These are phyloP conservation scores for Atrina japonica DNA, from an alignment of 2,888 invertebrate genomes.

Conservation along the genomic window DNA sequence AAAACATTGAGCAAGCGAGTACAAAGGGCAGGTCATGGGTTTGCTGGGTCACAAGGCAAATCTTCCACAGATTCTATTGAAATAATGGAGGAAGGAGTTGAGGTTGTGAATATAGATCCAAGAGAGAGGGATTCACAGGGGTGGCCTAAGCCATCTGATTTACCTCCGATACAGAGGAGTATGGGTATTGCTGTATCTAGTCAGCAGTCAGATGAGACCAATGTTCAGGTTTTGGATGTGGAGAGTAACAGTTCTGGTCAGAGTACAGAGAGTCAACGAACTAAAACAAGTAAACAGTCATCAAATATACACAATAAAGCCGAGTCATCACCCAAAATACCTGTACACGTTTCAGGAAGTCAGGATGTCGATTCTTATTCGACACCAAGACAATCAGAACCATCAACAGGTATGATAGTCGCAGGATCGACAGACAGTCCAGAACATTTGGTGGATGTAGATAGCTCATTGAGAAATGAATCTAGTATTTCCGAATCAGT, in stretches of 20 bases:
- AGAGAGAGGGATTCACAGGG: slow-evolving; percentile 15
- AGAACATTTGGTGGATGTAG: not conserved
- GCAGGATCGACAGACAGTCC: not conserved
- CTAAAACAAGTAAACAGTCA: not conserved
- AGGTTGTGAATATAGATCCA: slow-evolving; percentile 20
- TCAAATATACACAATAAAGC: not conserved
- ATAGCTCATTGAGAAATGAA: not conserved
- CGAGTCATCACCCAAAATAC: not conserved
- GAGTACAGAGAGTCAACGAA: too few species aligned
- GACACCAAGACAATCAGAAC: not conserved
- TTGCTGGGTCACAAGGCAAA: not conserved
- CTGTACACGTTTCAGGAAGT: not conserved
- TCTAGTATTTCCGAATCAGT: not conserved
- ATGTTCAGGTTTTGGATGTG: slow-evolving; percentile 15
- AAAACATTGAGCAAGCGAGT: slow-evolving; percentile 8
- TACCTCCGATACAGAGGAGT: slow-evolving; percentile 7
- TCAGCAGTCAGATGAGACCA: slow-evolving; percentile 8
- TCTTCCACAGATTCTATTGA: slow-evolving; percentile 12
- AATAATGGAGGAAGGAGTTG: slow-evolving; percentile 20
- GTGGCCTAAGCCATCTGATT: slow-evolving; percentile 11
- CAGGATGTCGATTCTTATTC: not conserved
- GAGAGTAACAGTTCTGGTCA: not conserved
- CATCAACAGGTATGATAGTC: not conserved
- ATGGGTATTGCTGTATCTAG: slow-evolving; percentile 18
- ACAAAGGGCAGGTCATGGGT: too few species aligned